Evolutionary conservation across 1,140 invertebrate genomes (phyloP).

Genomic region (Pogonomyrmex californicus): DNA sequence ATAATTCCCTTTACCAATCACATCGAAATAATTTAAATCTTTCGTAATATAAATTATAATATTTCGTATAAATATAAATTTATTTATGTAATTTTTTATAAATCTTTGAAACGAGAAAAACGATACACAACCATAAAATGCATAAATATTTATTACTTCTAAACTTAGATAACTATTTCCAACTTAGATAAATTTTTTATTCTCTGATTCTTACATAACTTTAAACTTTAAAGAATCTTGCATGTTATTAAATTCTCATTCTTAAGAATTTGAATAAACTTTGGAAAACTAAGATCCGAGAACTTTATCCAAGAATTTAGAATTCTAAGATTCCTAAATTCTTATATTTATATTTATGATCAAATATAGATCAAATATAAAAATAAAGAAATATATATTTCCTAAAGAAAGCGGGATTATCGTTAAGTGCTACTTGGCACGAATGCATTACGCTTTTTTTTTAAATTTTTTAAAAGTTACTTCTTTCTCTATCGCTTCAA

Average conservation of each 20-base stretch:
- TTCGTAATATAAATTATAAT: too few species aligned
- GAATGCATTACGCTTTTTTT: conserved; percentile 3
- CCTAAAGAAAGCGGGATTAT: background rate
- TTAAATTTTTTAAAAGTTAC: background rate
- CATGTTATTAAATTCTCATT: background rate
- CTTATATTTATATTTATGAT: too few species aligned
- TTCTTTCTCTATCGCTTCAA: background rate
- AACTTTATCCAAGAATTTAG: background rate
- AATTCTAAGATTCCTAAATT: background rate
- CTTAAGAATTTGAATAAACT: conserved; percentile 5
- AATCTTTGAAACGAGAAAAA: background rate
- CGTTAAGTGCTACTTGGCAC: conserved; percentile 20
- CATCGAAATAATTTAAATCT: background rate
- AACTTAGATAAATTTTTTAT: background rate
- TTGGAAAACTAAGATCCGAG: background rate
- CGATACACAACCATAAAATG: background rate
- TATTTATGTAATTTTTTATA: background rate
- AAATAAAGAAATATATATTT: background rate
- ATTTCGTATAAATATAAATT: background rate
- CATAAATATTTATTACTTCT: background rate
- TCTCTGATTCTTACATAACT: background rate
- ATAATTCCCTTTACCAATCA: conserved; percentile 1
- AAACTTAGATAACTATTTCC: background rate
- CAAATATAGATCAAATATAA: conserved; percentile 7
- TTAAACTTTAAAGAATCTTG: background rate